phyloP scores from a whole-genome alignment of 1,140 invertebrate species.

The Parasteatoda tepidariorum region DNA sequence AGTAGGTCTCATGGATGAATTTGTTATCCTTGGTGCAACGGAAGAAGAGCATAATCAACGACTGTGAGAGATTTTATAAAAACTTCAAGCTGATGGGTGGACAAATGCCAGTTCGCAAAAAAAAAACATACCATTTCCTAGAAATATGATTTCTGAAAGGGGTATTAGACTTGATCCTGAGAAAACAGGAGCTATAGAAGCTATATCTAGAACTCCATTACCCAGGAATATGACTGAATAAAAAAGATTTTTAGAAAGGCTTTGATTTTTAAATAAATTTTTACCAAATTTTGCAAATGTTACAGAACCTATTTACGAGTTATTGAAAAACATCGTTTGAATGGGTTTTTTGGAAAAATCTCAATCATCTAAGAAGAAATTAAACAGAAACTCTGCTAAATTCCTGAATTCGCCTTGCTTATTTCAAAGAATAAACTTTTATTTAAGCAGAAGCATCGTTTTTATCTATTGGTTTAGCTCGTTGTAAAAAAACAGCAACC shows the following conservation, averaged over 20 bases:
- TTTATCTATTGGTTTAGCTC: slow-evolving; percentile 67
- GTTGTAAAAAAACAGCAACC: slow-evolving; percentile 66
- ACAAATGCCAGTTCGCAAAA: neutral
- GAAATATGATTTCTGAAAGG: neutral
- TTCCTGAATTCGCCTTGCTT: slow-evolving; percentile 20
- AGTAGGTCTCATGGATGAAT: neutral
- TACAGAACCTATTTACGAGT: neutral
- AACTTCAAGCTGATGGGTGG: neutral
- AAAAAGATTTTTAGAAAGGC: neutral
- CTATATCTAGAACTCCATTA: slow-evolving; percentile 67
- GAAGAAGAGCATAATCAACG: neutral
- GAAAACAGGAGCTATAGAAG: slow-evolving; percentile 67
- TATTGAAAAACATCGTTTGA: neutral
- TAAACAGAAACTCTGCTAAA: neutral
- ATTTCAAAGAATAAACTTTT: slow-evolving; percentile 66
- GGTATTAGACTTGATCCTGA: neutral
- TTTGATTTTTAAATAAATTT: neutral
- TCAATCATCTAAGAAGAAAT: neutral
- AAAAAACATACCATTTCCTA: neutral
- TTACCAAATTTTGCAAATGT: neutral
- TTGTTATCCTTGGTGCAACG: neutral
- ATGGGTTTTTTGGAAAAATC: neutral
- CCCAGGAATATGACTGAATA: slow-evolving; percentile 66
- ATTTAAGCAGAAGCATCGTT: slow-evolving; percentile 64
- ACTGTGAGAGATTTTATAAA: neutral